Evolutionary conservation across 2,888 invertebrate genomes (phyloP).

Genomic region (Zygothrica quintamaculata): DNA sequence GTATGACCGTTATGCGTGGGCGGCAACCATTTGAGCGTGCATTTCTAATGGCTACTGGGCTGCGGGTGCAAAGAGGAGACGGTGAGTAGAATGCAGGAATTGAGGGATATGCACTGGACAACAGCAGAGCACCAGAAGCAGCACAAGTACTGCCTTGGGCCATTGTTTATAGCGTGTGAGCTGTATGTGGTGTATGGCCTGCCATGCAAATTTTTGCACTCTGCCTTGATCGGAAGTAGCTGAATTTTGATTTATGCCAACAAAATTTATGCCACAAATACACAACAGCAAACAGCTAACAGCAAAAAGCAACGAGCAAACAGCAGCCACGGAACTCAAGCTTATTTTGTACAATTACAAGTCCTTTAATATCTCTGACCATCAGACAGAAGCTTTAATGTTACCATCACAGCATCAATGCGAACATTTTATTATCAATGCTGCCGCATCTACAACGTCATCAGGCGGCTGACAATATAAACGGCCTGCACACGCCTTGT

Average conservation of each 20-base stretch:
- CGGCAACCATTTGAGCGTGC: constrained; percentile 75
- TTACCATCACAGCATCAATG: constrained; percentile 9
- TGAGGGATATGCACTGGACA: neutral
- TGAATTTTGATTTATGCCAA: constrained; percentile 84
- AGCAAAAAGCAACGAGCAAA: constrained; percentile 21
- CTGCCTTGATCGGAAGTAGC: constrained; percentile 83
- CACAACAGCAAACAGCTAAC: constrained; percentile 25
- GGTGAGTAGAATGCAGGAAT: neutral
- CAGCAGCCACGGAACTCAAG: constrained; percentile 7
- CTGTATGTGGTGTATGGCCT: too few relatives aligned
- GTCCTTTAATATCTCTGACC: constrained; percentile 31
- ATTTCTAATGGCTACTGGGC: constrained; percentile 57
- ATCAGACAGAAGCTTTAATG: constrained; percentile 28
- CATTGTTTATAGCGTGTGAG: constrained; percentile 35
- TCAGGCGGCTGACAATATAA: constrained; percentile 75
- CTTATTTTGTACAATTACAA: neutral
- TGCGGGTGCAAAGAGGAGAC: neutral
- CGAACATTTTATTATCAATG: constrained; percentile 44
- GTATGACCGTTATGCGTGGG: constrained; percentile 75
- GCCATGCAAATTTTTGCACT: constrained; percentile 77
- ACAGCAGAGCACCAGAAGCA: neutral
- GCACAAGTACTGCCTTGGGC: constrained; percentile 5
- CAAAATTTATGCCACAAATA: constrained; percentile 78
- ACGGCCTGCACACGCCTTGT: constrained; percentile 83
- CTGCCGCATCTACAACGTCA: constrained; percentile 49